Percentiles rank a stretch among this genome's conserved stretches.
These are phyloP conservation scores for Schizotus pectinicornis DNA, from an alignment of 2,888 invertebrate genomes.

Conservation along the genomic window DNA sequence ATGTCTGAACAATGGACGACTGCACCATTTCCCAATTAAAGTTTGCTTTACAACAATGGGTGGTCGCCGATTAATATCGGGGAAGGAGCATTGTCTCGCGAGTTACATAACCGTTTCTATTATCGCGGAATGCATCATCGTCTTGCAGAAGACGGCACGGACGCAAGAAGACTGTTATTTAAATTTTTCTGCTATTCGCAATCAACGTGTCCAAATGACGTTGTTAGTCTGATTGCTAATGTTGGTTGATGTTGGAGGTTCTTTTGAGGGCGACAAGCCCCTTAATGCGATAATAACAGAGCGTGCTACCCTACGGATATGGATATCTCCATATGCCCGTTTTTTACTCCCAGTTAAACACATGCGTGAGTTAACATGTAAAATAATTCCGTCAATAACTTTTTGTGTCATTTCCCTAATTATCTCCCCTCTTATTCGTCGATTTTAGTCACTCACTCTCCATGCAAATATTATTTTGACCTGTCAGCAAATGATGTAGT, in stretches of 20 bases:
- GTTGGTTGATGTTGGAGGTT: slow-evolving; percentile 6
- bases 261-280: slow-evolving; percentile 25
- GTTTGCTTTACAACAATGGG: slow-evolving; percentile 29
- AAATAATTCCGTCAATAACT: not conserved
- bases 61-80: slow-evolving; percentile 30
- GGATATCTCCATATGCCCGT: slow-evolving; percentile 20
- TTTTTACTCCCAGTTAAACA: slow-evolving; percentile 10
- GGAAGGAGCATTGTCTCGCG: slow-evolving; percentile 21
- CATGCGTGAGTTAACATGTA: slow-evolving; percentile 1
- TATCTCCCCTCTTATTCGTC: not conserved
- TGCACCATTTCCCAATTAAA: slow-evolving; percentile 27
- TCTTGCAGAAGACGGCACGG: too few relatives aligned
- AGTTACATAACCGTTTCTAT: not conserved
- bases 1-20: slow-evolving; percentile 35
- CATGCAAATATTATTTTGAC: too few relatives aligned
- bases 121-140: not conserved
- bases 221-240: slow-evolving; percentile 2
- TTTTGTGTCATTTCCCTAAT: not conserved
- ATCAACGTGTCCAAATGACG: not conserved
- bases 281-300: slow-evolving; percentile 22
- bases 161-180: not conserved
- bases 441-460: not conserved
- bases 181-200: not conserved
- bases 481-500: too few relatives aligned
- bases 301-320: slow-evolving; percentile 8